Conservation (phyloP, 2,797 vertebrate genomes). For the Pantherophis vulpinus region DNA sequence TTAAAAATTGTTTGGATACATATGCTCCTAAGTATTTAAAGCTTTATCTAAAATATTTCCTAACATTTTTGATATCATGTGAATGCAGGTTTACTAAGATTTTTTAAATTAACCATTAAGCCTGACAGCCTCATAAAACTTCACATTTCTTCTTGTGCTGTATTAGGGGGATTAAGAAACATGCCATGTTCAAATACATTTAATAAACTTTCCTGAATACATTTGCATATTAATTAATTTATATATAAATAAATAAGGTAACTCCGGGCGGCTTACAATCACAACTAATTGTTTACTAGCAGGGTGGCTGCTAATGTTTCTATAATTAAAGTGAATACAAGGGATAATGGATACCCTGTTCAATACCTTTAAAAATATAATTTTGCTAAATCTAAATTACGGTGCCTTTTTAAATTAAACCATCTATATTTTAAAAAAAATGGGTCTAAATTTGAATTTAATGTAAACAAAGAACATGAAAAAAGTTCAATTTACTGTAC, state of each 20-base stretch:
- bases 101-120: neutral
- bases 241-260: too few relatives aligned
- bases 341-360: neutral
- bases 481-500: neutral
- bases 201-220: neutral
- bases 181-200: neutral
- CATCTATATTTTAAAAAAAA: neutral
- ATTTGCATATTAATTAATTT: too few relatives aligned
- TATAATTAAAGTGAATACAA: neutral
- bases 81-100: neutral
- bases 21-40: neutral
- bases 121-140: neutral
- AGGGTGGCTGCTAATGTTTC: neutral
- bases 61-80: neutral
- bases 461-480: neutral
- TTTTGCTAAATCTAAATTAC: neutral
- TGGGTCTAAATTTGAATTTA: neutral
- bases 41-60: neutral
- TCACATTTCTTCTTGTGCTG: neutral
- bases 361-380: neutral
- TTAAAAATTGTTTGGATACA: neutral
- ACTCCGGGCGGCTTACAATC: too few relatives aligned
- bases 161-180: neutral
- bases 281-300: neutral
- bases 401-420: neutral